Conservation (phyloP, 2,888 invertebrate species). For the Choristoneura rosaceana region DNA sequence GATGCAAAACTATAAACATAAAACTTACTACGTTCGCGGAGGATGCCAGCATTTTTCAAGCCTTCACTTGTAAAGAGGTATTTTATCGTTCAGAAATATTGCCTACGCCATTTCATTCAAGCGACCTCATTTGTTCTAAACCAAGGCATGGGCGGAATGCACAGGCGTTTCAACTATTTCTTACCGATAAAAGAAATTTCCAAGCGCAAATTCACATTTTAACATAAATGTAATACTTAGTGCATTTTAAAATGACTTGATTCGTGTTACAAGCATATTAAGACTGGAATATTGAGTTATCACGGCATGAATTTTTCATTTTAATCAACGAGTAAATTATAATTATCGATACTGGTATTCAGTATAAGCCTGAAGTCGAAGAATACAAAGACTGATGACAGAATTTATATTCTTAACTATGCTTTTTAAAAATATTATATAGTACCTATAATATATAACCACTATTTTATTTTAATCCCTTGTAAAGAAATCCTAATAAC, state of each 20-base stretch:
- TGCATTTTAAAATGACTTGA: slow-evolving; percentile 12
- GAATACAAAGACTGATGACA: neutral
- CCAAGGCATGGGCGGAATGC: slow-evolving; percentile 37
- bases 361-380: neutral
- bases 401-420: neutral
- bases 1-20: slow-evolving; percentile 3
- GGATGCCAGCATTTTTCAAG: slow-evolving; percentile 27
- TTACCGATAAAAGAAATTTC: slow-evolving; percentile 37
- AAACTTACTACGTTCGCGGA: neutral
- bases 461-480: neutral
- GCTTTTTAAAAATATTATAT: too few relatives aligned
- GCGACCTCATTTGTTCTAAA: slow-evolving; percentile 43
- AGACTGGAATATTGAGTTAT: slow-evolving; percentile 8
- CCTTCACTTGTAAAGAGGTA: slow-evolving; percentile 33
- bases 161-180: slow-evolving; percentile 35
- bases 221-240: slow-evolving; percentile 1
- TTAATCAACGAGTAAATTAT: slow-evolving; percentile 17
- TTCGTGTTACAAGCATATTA: slow-evolving; percentile 10
- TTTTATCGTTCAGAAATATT: slow-evolving; percentile 43
- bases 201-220: slow-evolving; percentile 10
- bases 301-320: neutral
- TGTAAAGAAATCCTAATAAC: neutral
- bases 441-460: neutral
- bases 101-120: slow-evolving; percentile 41
- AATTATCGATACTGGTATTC: slow-evolving; percentile 13